Conservation (phyloP, 1,140 invertebrate genomes). For the Sycophila sp. region DNA sequence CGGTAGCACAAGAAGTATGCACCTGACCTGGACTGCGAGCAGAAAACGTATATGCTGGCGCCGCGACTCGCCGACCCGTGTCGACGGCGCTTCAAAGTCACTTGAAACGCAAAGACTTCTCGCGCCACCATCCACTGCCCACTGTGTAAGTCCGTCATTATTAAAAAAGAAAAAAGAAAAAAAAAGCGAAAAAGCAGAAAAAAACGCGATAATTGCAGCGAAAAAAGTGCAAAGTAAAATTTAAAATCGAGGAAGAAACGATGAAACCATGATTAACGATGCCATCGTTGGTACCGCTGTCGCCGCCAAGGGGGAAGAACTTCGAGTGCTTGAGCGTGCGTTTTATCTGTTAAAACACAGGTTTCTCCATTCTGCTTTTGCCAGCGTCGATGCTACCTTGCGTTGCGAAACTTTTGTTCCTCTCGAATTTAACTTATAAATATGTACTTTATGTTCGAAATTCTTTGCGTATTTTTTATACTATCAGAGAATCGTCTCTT, state of each 20-base stretch:
- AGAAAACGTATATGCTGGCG: constrained; percentile 31
- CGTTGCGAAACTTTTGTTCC: neutral
- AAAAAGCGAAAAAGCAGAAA: constrained; percentile 17
- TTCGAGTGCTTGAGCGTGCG: neutral
- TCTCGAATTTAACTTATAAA: neutral
- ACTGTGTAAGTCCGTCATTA: constrained; percentile 52
- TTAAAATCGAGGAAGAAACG: neutral
- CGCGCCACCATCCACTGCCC: constrained; percentile 59
- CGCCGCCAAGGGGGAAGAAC: neutral
- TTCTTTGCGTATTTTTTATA: constrained; percentile 31
- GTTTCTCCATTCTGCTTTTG: constrained; percentile 42
- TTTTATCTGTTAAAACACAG: neutral
- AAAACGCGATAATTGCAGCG: neutral
- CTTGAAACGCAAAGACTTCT: constrained; percentile 58
- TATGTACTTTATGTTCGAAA: neutral
- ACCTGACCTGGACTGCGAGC: constrained; percentile 53
- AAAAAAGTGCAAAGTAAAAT: neutral
- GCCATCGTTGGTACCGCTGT: neutral
- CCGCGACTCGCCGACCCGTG: constrained; percentile 45
- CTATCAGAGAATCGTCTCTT: constrained; percentile 7
- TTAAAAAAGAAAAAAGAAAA: constrained; percentile 8
- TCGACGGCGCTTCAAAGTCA: constrained; percentile 51
- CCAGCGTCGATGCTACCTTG: constrained; percentile 46
- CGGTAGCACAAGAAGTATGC: constrained; percentile 59
- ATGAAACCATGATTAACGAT: neutral